Evolutionary conservation across 2,888 invertebrate genomes (phyloP), one percentile per base, ranked within the genome.

Genomic region (Chrysomela aeneicollis): DNA sequence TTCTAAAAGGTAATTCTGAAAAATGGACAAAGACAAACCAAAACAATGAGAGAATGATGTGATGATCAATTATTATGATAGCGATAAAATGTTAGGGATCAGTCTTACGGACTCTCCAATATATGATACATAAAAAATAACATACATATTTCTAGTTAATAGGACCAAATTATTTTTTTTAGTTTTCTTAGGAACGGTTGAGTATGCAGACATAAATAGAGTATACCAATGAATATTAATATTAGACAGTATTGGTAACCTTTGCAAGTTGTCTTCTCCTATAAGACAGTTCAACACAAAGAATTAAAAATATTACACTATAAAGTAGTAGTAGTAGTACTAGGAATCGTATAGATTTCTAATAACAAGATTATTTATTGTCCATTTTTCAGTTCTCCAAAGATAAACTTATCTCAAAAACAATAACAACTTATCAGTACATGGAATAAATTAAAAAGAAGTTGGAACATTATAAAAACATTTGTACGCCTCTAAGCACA

Each of bases 401-500:
- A 66, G 60, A 70, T 68, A 68, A 66, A 70, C 53, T 68, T 67
- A 64, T 66, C 61, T 65, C 35, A 61, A 65, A 69, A 70, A 68
- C 68, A 70, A 71, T 68, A 71, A 71, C 71, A 71, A 71, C 71
- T 66, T 71, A 71, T 54, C 35, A 59, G 46, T 66, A 42, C 15
- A 68, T 64, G 62, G 63, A 67, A 71, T 71, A 69, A 71, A 71
- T 71, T 66, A 26, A 67, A 64, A 64, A 59, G 46, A 68, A 63
- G 61, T 66, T 64, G 70, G 63, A 69, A 67, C 64, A 64, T 66
- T 10, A 1, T 46, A 57, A 57, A 70, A 63, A 65, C 65, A 61
- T 70, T 70, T 70, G 70, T 70, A 70, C 70, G 70, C 60, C 61
- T 61, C 53, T 57, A 61, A 64, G 60, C 59, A 65, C 59, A 67